phyloP scores from a whole-genome alignment of 2,888 invertebrate species.

The Acrobasis consociella region DNA sequence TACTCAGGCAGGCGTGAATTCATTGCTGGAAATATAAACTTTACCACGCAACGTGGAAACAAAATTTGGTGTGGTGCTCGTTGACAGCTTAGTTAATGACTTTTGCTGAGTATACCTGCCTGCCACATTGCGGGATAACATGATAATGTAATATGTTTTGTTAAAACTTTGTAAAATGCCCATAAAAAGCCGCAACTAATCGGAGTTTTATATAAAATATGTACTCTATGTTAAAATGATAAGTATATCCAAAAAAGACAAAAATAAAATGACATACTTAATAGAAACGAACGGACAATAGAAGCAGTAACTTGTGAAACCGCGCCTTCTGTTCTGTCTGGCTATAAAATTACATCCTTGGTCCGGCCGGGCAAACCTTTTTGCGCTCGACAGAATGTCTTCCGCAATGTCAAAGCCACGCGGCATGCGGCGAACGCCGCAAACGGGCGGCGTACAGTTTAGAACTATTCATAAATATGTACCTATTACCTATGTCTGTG shows the following conservation, averaged over 20 bases:
- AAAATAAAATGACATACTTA: conserved; percentile 3
- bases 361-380: conserved; percentile 9
- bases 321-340: conserved; percentile 15
- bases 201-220: neutral
- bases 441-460: too few species aligned
- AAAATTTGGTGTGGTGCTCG: conserved; percentile 8
- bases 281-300: conserved; percentile 6
- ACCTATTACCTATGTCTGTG: neutral
- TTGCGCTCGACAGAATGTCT: conserved; percentile 17
- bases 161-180: neutral
- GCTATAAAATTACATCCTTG: conserved; percentile 14
- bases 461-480: neutral
- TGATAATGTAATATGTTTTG: conserved; percentile 10
- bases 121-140: neutral
- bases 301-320: conserved; percentile 11
- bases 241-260: neutral
- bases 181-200: neutral
- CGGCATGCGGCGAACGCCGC: neutral
- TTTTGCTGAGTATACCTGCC: conserved; percentile 6
- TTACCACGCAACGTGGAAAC: neutral
- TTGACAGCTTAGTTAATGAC: conserved; percentile 15
- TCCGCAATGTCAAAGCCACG: conserved; percentile 19
- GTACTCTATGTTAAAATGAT: neutral
- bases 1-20: neutral
- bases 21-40: conserved; percentile 1